Evolutionary conservation across 92 coral and sea anemone species (phyloP), one percentile per base, ranked within the genome.

Genomic region (Parazoanthus darwini): DNA sequence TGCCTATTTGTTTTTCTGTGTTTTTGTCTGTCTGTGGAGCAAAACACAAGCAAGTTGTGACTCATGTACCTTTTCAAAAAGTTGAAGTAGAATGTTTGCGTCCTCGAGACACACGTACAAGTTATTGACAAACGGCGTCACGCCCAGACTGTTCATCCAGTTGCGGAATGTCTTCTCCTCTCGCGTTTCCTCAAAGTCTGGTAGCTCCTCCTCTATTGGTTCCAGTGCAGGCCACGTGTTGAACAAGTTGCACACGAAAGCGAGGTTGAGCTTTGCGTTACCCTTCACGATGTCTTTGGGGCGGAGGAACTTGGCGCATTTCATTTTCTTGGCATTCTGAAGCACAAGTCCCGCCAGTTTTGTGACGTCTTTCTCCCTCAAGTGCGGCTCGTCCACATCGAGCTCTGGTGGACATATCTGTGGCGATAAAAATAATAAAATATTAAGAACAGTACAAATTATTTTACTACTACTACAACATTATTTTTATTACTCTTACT

Each of bases 101-200:
- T 97, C 99, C 72, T 96, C 95, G 48, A 97, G 86, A 88, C 94
- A 95, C 56, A 92, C 65, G 77, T 89, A 97, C 51, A 97, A 89
- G 89, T 90, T 92, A 22, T 94, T 94, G 20, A 97, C 97, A 78
- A 91, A 94, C 15, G 99, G 99, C 75, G 82, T 97, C 8, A 97
- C 96, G 3, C 99, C 99, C 89, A 97, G 94, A 82, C 99, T 97
- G 92, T 97, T 97, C 94, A 97, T 97, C 99, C 99, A 97, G 84
- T 97, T 97, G 23, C 99, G 90, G 74, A 97, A 95, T 26, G 98
- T 97, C 83, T 97, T 97, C 91, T 97, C 99, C 73, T 97, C 99
- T 15, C 98, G 91, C 9, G 98, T 97, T 86, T 97, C 99, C 82
- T 97, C 99, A 68, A 95, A 89, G 67, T 96, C 96, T 0, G 95